Evolutionary conservation across 2,113 vertebrate species (phyloP).

Genomic region (Athene cunicularia): DNA sequence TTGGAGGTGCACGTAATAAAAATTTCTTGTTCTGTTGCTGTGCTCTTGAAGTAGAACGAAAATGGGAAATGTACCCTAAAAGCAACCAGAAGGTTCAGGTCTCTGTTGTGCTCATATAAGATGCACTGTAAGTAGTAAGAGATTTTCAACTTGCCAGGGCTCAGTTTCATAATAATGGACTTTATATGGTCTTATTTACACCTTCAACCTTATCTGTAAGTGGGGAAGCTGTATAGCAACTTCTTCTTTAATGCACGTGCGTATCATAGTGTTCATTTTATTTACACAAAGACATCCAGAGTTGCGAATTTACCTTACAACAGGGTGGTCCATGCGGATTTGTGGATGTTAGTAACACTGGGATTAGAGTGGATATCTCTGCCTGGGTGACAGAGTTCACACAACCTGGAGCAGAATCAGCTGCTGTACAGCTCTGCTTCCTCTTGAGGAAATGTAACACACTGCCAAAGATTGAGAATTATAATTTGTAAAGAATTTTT

Average conservation of each 20-base stretch:
- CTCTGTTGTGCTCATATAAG: not conserved
- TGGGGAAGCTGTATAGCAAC: not conserved
- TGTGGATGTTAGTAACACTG: not conserved
- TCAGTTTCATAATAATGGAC: not conserved
- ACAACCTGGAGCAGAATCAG: not conserved
- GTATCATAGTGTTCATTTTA: not conserved
- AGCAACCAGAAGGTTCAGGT: not conserved
- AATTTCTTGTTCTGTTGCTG: not conserved
- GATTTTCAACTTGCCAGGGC: not conserved
- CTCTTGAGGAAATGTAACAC: not conserved
- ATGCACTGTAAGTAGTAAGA: not conserved
- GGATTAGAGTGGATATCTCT: not conserved
- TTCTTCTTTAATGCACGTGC: accelerated
- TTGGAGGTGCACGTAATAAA: not conserved
- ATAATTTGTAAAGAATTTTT: not conserved
- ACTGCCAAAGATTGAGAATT: not conserved
- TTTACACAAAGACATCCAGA: not conserved
- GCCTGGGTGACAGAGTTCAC: not conserved
- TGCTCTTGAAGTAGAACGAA: not conserved
- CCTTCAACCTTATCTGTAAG: not conserved
- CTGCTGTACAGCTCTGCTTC: not conserved
- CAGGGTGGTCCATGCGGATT: accelerated
- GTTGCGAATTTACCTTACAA: not conserved
- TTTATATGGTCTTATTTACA: not conserved
- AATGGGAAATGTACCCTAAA: not conserved